Evolutionary conservation across 1,140 invertebrate genomes (phyloP).

Genomic region (Tribolium castaneum): DNA sequence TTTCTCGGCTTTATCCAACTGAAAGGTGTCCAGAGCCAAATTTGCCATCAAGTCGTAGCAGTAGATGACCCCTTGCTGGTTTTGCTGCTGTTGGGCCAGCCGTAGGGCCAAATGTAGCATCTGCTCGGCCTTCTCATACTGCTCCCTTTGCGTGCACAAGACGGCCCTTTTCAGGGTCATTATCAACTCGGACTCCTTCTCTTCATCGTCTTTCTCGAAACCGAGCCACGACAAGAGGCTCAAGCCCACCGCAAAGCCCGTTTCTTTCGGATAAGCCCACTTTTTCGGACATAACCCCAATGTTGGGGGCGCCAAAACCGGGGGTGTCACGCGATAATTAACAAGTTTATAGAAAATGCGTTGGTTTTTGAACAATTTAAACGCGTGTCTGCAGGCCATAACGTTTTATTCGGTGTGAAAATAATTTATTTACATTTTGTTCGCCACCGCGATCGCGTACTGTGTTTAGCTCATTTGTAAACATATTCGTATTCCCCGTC

Average conservation of each 20-base stretch:
- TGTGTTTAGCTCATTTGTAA: not conserved
- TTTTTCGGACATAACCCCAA: conserved; percentile 25
- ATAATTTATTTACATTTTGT: not conserved
- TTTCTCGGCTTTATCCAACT: conserved; percentile 85
- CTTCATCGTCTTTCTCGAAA: conserved; percentile 66
- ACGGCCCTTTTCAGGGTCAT: conserved; percentile 80
- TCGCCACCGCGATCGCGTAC: not conserved
- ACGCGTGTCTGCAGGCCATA: conserved; percentile 15
- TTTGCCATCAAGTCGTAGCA: conserved; percentile 93
- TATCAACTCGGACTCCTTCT: conserved; percentile 76
- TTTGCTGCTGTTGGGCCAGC: conserved; percentile 82
- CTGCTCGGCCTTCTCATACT: conserved; percentile 85
- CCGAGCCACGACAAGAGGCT: conserved; percentile 63
- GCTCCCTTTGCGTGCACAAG: conserved; percentile 77
- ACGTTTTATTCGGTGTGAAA: not conserved
- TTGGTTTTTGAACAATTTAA: not conserved
- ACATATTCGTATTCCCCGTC: not conserved
- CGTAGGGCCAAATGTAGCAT: conserved; percentile 85
- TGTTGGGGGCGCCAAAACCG: not conserved
- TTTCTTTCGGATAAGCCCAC: not conserved
- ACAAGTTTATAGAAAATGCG: not conserved
- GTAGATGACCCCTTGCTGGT: conserved; percentile 83
- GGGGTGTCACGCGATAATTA: not conserved
- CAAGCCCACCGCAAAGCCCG: conserved; percentile 44
- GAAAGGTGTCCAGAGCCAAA: conserved; percentile 80